Base-by-base conservation (phyloP, 2,797 vertebrate genomes). In the Chaetophractus vellerosus region DNA sequence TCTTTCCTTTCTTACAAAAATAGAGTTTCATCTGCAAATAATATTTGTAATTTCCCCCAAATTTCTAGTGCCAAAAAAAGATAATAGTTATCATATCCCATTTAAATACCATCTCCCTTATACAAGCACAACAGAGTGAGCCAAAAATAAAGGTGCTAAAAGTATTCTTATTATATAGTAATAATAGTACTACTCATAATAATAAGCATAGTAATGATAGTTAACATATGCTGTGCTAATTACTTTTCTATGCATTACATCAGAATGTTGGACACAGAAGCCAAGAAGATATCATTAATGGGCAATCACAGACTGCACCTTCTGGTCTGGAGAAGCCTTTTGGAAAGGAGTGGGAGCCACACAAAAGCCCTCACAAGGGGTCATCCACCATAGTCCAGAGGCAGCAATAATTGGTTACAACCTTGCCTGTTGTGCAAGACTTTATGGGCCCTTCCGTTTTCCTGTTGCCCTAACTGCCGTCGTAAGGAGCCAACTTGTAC, bases 401-500 rank as follows among this genome's bases (percentile, higher is more conserved):
- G 18, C 26, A 57, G 33, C 33, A 38, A 11, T 5, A 2, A 2
- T 24, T 23, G 9, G 7, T 38, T 50, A 50, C 11, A 66, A 57
- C 9, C 63, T 16, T n/a, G 24, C 11, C 33, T 41, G 26, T 41
- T 50, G 23, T 33, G 6, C 3, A 10, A 31, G 3, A 8, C 24
- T n/a, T 28, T 2, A 10, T 24, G 2, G 31, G 2, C 14, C 14
- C 11, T 57, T 38, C 5, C 9, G 18, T 75, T 26, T 14, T 18
- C 63, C 45, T 5, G 24, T 38, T 28, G 21, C 36, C 33, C 55
- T 28, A 18, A 61, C 15, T 36, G 38, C 18, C 2, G 1, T 72
- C 36, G 4, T 8, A 19, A 1, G 28, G 23, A 79, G 4, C 38
- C 7, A 52, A 14, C 1, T 0, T 16, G 0, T 3, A 18, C 61